These are phyloP conservation scores for Brachypteracias leptosomus DNA, from an alignment of 2,113 vertebrate genomes.

Conservation along the genomic window DNA sequence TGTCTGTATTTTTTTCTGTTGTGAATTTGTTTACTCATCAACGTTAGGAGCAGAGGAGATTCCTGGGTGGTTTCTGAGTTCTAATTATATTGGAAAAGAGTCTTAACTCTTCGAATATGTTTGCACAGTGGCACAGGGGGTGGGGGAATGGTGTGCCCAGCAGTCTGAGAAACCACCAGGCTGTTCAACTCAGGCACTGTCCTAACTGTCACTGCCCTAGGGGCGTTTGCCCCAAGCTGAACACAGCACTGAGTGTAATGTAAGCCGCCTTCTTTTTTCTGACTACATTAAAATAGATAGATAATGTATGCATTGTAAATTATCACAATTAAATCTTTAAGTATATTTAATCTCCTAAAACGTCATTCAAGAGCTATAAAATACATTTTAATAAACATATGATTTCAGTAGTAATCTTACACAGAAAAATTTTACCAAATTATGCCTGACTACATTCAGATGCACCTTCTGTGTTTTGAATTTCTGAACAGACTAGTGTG, in stretches of 20 bases:
- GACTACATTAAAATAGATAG: neutral
- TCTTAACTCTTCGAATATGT: neutral
- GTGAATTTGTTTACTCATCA: neutral
- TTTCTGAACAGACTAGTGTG: neutral
- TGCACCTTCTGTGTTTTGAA: neutral
- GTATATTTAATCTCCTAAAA: neutral
- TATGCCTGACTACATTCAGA: neutral
- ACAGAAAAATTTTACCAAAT: neutral
- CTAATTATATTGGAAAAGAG: neutral
- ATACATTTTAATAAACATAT: neutral
- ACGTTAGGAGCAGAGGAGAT: neutral
- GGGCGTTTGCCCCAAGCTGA: neutral
- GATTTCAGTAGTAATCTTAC: neutral
- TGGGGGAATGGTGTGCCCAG: neutral
- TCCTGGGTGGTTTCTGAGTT: neutral
- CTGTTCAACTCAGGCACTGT: neutral
- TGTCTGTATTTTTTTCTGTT: neutral
- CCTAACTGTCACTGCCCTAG: neutral
- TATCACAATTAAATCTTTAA: neutral
- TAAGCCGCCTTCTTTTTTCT: neutral
- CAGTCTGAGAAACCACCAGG: neutral
- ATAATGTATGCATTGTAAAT: neutral
- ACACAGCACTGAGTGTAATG: neutral
- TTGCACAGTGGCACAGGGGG: neutral
- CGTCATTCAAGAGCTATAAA: neutral